These are phyloP conservation scores for Melopsittacus undulatus DNA, from an alignment of 2,797 vertebrate species.

Conservation along the genomic window DNA sequence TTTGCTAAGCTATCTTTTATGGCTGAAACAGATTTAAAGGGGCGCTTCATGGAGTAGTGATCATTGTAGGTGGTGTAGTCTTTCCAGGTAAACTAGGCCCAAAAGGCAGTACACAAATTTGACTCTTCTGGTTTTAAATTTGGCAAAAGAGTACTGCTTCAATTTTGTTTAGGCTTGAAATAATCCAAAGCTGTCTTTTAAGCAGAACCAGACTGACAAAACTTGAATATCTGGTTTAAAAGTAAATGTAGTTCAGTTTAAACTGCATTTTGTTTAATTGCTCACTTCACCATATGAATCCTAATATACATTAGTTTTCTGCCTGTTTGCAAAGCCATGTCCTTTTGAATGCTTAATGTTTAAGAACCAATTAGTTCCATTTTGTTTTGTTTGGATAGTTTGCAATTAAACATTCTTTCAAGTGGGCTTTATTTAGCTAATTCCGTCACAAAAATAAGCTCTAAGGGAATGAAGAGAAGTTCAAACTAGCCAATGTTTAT, in stretches of 20 bases:
- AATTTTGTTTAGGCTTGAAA: background rate
- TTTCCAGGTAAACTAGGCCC: background rate
- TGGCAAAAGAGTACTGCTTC: background rate
- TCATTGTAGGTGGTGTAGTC: background rate
- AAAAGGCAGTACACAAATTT: background rate
- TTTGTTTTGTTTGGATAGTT: conserved; percentile 64
- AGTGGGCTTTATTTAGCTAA: conserved; percentile 64
- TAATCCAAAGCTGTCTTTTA: background rate
- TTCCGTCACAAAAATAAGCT: conserved; percentile 61
- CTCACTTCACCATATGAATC: background rate
- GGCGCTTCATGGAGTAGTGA: background rate
- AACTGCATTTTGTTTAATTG: background rate
- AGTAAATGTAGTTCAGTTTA: background rate
- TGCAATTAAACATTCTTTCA: conserved; percentile 65
- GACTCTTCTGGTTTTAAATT: background rate
- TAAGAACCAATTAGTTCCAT: conserved; percentile 59
- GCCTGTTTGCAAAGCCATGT: conserved; percentile 28
- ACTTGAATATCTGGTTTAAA: conserved; percentile 29
- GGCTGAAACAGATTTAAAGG: background rate
- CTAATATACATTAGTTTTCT: background rate
- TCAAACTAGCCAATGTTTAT: conserved; percentile 62
- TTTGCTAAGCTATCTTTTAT: background rate
- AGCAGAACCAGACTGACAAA: background rate
- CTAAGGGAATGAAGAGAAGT: conserved; percentile 39
- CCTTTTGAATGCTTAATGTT: conserved; percentile 27